Evolutionary conservation across 2,797 vertebrate species (phyloP), one percentile per base, ranked within the genome.

Genomic region (Helarctos malayanus): DNA sequence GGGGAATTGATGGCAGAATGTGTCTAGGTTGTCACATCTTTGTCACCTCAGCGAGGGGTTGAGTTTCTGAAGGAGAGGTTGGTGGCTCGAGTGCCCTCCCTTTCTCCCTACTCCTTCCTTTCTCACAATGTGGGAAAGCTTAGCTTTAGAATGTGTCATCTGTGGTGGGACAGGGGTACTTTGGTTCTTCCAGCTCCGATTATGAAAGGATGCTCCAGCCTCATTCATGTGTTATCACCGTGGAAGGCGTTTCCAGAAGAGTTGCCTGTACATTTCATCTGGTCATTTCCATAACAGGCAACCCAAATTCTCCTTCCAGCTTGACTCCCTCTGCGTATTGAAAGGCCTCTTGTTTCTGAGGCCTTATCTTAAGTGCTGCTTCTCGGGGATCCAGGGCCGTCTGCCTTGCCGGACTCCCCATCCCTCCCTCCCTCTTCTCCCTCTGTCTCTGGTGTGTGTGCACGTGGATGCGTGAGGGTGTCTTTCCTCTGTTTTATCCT

Each of bases 151-250:
- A 8, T 10, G 0, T 5, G 29, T 23, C 12, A 0, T 23, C 59
- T 52, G 47, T 25, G 13, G 68, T 21, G 63, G 25, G 56, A 13
- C 47, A 8, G 38, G 21, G 57, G 11, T 3, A 7, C 52, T 25
- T 56, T 63, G 0, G 0, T 29, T 35, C n/a, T n/a, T 2, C 19
- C 10, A 11, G 87, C 18, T 14, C 7, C 0, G 38, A 35, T 7
- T 32, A 0, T 21, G 13, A 15, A 9, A 11, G 49, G 5, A 1
- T 0, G 15, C 25, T 18, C 6, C 6, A 1, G 63, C 73, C n/a
- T 61, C 1, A 0, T 29, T 7, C 7, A 0, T 0, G 0, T 2
- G 2, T 23, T 3, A 2, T 45, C 12, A 5, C 0, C 25, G n/a
- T 12, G n/a, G 73, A 11, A 16, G 76, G 41, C 2, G 7, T 3